A percentile compares a stretch with the other conserved stretches of the same genome.
Evolutionary conservation across 2,113 vertebrate species (phyloP).

Genomic region (Phyllopteryx taeniolatus): DNA sequence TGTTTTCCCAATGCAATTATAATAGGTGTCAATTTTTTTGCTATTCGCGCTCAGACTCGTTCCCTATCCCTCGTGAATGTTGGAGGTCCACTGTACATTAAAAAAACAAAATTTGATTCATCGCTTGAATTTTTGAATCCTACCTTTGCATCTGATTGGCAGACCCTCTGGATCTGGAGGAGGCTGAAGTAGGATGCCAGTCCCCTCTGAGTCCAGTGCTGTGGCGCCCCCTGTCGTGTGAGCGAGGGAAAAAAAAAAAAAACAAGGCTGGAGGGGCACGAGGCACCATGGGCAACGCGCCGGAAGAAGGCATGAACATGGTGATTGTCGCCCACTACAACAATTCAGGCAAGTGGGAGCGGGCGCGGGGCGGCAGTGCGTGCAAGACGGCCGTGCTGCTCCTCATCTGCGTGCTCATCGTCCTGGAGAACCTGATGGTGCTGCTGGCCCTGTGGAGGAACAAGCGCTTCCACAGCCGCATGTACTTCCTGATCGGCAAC

Average conservation of each 20-base stretch:
- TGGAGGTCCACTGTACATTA: too few relatives aligned
- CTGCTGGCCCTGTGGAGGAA: constrained; percentile 74
- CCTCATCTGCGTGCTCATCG: constrained; percentile 71
- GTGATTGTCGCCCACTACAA: constrained; percentile 74
- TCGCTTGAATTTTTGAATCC: background rate
- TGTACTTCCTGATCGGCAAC: constrained; percentile 78
- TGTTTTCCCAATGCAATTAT: too few relatives aligned
- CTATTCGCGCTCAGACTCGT: too few relatives aligned
- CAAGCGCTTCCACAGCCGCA: constrained; percentile 77
- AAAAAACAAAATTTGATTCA: background rate
- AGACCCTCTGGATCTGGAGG: constrained; percentile 11
- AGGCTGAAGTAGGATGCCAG: constrained; percentile 34
- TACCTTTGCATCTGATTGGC: constrained; percentile 8
- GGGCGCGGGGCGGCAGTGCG: constrained; percentile 34
- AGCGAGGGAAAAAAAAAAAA: constrained; percentile 39
- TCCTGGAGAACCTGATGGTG: constrained; percentile 75
- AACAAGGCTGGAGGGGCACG: background rate
- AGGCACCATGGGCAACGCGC: constrained; percentile 45
- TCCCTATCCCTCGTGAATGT: too few relatives aligned
- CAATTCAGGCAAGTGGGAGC: constrained; percentile 74
- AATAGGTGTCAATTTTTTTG: too few relatives aligned
- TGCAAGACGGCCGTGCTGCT: constrained; percentile 69
- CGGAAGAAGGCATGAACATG: constrained; percentile 66
- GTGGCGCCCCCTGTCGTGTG: constrained; percentile 69
- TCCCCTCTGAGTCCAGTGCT: constrained; percentile 32